These are phyloP conservation scores for Characodon lateralis DNA, from an alignment of 2,797 vertebrate genomes.

Conservation along the genomic window DNA sequence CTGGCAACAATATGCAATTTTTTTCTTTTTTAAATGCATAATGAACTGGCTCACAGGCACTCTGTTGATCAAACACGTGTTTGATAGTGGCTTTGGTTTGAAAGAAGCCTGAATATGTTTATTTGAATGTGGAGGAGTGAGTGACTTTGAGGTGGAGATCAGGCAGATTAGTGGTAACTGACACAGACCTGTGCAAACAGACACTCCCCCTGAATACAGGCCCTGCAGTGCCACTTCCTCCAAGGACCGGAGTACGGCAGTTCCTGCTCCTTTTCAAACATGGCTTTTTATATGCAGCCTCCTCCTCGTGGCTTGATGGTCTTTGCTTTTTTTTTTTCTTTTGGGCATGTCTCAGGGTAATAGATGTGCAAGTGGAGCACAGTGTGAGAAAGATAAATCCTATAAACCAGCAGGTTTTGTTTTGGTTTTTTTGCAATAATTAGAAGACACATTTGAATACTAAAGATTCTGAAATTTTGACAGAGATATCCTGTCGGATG, in stretches of 20 bases:
- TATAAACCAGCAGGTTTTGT: neutral
- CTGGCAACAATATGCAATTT: constrained; percentile 72
- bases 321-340: neutral
- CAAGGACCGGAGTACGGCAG: constrained; percentile 38
- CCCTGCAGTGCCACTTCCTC: constrained; percentile 60
- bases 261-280: constrained; percentile 41
- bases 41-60: constrained; percentile 66
- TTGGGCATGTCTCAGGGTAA: neutral
- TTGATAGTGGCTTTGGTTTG: constrained; percentile 75
- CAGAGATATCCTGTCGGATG: neutral
- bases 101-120: constrained; percentile 76
- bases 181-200: constrained; percentile 76
- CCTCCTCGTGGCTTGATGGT: constrained; percentile 15
- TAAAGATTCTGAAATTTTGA: neutral
- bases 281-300: constrained; percentile 35
- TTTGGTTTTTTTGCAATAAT: neutral
- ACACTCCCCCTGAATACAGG: constrained; percentile 67
- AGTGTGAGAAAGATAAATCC: neutral
- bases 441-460: neutral
- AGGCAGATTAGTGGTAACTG: constrained; percentile 79
- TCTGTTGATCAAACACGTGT: constrained; percentile 79
- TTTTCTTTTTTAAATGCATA: constrained; percentile 69
- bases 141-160: constrained; percentile 79
- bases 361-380: neutral
- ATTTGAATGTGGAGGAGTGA: constrained; percentile 77